Evolutionary conservation across 2,797 vertebrate genomes (phyloP), one percentile per base, ranked within the genome.

Genomic region (Falco columbarius): DNA sequence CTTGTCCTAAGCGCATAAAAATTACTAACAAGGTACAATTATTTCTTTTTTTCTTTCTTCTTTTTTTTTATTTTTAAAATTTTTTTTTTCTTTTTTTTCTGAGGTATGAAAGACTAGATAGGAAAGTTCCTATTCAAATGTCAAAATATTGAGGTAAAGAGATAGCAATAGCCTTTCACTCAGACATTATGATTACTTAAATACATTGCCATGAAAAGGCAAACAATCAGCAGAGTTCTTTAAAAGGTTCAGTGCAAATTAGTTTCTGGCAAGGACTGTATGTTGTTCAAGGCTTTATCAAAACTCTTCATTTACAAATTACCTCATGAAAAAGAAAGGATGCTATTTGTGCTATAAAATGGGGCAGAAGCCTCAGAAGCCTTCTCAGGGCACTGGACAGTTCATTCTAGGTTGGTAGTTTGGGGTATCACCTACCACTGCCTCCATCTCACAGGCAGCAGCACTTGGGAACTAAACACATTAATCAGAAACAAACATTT

Each of bases 401-500:
- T 9, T 89, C 42, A 4, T 70, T 87, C 29, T 19, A 54, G 6
- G 17, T 49, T 68, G 34, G 4, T 58, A 58, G 38, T 58, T 71
- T 1, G 1, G 24, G 18, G 4, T 15, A 12, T 59, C 51, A 36
- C 58, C 30, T 51, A 20, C 40, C 24, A 32, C 38, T 40, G 34
- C 63, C 16, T 61, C 1, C 0, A 1, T 36, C 27, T 83, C 61
- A n/a, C 0, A 0, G 32, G 34, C 17, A 76, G 52, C 55, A 73
- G 18, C 34, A 61, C 15, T 18, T 63, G 20, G 30, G 14, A 85
- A 82, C 27, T 13, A 73, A 87, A 96, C 44, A 14, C 13, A 56
- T 71, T 70, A 36, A 36, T 52, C 44, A 71, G 63, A 79, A 92
- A 56, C 0, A 0, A 81, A 42, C 15, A 63, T 70, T 49, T 55